Percentiles rank a stretch among this genome's conserved stretches.
phyloP scores from a whole-genome alignment of 2,888 invertebrate genomes.

The Drosophila putrida region DNA sequence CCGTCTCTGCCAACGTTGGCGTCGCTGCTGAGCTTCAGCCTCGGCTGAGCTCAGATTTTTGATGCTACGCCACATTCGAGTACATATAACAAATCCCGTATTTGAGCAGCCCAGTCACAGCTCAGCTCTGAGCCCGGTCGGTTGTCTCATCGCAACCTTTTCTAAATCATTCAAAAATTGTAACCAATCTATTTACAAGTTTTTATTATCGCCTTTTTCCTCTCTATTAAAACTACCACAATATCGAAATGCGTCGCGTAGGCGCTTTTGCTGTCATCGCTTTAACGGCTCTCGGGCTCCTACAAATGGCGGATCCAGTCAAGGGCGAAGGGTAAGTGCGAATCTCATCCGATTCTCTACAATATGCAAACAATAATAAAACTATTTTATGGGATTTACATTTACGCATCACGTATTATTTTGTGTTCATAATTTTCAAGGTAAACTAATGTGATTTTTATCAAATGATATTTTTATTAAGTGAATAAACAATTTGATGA shows the following conservation, averaged over 20 bases:
- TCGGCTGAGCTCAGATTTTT: conserved; percentile 27
- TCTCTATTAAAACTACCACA: conserved; percentile 12
- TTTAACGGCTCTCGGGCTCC: conserved; percentile 52
- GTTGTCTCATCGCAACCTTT: conserved; percentile 57
- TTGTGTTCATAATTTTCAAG: conserved; percentile 16
- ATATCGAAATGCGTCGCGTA: conserved; percentile 67
- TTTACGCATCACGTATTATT: conserved; percentile 12
- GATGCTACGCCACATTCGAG: conserved; percentile 23
- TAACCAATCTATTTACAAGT: conserved; percentile 34
- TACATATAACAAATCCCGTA: conserved; percentile 66
- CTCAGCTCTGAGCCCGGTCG: conserved; percentile 66
- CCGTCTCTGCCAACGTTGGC: conserved; percentile 33
- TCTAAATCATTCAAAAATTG: conserved; percentile 3
- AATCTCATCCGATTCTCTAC: conserved; percentile 3
- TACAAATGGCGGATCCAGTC: conserved; percentile 65
- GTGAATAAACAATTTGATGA: conserved; percentile 11
- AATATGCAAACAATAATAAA: no score
- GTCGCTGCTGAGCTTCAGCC: conserved; percentile 11
- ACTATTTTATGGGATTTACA: conserved; percentile 1
- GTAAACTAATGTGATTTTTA: conserved; percentile 17
- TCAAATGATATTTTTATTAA: conserved; percentile 7
- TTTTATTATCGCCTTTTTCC: conserved; percentile 10
- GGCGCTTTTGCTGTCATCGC: conserved; percentile 62
- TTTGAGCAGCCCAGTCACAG: conserved; percentile 62
- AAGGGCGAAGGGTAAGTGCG: conserved; percentile 70